phyloP scores from a whole-genome alignment of 2,797 vertebrate genomes.

The Macropus fuliginosus region DNA sequence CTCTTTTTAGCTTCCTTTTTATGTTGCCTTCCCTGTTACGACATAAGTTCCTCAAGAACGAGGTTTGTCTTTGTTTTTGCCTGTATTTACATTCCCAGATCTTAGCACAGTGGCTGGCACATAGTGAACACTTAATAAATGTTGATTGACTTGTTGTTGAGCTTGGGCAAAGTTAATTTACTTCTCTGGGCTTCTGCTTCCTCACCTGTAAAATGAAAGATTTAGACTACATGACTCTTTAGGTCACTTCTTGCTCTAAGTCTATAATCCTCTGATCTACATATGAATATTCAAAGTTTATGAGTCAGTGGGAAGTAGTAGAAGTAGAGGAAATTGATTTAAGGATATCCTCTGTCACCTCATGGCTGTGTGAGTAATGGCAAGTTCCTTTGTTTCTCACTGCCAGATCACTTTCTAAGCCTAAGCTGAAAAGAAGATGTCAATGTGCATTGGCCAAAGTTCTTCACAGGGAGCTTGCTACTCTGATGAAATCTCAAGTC shows the following conservation, averaged over 20 bases:
- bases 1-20: too few relatives aligned
- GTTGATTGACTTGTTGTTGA: not conserved
- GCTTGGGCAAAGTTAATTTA: not conserved
- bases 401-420: not conserved
- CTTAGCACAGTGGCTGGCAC: not conserved
- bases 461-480: not conserved
- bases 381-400: not conserved
- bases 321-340: not conserved
- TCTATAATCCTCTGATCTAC: not conserved
- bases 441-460: not conserved
- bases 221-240: not conserved
- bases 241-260: not conserved
- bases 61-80: too few relatives aligned
- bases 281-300: not conserved
- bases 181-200: not conserved
- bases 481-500: not conserved
- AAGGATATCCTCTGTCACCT: not conserved
- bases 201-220: not conserved
- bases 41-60: too few relatives aligned
- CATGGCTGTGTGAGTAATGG: not conserved
- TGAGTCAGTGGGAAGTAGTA: not conserved
- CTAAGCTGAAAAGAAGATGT: not conserved
- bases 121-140: not conserved
- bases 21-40: too few relatives aligned
- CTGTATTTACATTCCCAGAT: too few relatives aligned